phyloP scores from a whole-genome alignment of 2,113 vertebrate genomes.

The Gila orcuttii region DNA sequence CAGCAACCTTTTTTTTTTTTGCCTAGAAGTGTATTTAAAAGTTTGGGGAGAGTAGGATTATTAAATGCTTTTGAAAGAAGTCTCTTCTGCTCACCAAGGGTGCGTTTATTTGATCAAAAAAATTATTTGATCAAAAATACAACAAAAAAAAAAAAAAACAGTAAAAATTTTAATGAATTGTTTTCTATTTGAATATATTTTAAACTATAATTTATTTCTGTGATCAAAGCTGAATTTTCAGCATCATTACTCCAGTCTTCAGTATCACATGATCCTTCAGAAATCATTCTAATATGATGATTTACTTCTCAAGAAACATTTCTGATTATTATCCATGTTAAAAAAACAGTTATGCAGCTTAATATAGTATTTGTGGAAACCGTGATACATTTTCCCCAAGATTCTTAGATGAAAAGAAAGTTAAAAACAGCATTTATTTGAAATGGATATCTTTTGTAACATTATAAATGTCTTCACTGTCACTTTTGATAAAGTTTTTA shows the following conservation, averaged over 20 bases:
- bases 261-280: neutral
- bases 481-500: neutral
- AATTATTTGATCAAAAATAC: too few species aligned
- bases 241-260: neutral
- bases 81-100: neutral
- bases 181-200: neutral
- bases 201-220: neutral
- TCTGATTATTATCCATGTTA: neutral
- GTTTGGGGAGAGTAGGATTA: too few species aligned
- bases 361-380: too few species aligned
- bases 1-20: too few species aligned
- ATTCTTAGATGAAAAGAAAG: too few species aligned
- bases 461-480: neutral
- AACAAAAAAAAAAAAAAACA: too few species aligned
- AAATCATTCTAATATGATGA: neutral
- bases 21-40: too few species aligned
- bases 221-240: neutral
- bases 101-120: neutral
- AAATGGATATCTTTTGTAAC: neutral
- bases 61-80: neutral
- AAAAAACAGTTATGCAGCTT: neutral
- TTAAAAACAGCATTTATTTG: neutral
- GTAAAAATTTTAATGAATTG: too few species aligned
- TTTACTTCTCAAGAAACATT: neutral
- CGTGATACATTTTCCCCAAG: too few species aligned